Evolutionary conservation across 2,113 vertebrate species (phyloP), one percentile per base, ranked within the genome.

Genomic region (Heterotis niloticus): DNA sequence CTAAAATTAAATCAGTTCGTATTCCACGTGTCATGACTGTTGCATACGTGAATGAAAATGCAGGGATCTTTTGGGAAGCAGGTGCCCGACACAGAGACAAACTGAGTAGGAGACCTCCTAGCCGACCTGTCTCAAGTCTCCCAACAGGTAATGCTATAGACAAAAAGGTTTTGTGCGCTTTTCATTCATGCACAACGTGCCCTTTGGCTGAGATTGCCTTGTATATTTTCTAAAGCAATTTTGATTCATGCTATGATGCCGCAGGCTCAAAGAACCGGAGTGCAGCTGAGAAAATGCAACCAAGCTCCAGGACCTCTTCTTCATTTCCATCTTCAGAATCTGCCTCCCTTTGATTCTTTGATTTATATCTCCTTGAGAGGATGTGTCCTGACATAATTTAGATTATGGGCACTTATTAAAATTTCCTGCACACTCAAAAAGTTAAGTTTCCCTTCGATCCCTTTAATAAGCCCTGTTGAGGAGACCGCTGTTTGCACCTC

Each of bases 261-360:
- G 11, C 13, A 64, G 11, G 17, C 51, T 72, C 60, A 28, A 11
- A 64, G 57, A 59, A 74, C 60, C 7, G 7, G 34, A 44, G 34
- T 44, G 7, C 34, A 44, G 34, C 34, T 44, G 34, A 44, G 7
- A 44, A 64, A 52, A 62, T 54, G 18, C 9, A 64, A 10, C 60
- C 17, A 28, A 76, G 17, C 29, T n/a, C 52, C 20, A 26, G 60
- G 44, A 59, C 34, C 60, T 20, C 26, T 12, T 29, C n/a, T 17
- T 64, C 18, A 79, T 73, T 16, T 51, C 64, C 16, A 79, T 72
- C 60, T 64, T 29, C 77, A 44, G 71, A 73, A 26, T 73, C 70
- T 56, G 10, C 51, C n/a, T 73, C 64, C 5, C 18, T 52, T 65
- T 62, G 60, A 78, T 64, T 64, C 65, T 23, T 64, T 74, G 71